Evolutionary conservation across 2,888 invertebrate genomes (phyloP).

Genomic region (Agrotis clavis): DNA sequence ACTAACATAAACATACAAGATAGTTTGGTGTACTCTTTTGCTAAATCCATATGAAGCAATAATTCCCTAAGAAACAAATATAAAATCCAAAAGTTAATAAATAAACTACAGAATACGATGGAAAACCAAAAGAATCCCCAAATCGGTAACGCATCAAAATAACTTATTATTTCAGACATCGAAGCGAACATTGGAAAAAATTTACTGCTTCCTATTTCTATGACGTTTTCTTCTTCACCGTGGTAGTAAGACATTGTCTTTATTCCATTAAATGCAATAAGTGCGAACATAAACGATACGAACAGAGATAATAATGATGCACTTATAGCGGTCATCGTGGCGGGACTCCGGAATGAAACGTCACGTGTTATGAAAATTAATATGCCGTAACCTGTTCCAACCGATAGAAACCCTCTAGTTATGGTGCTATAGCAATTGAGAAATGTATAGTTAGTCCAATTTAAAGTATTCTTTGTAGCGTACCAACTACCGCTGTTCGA

Average conservation of each 20-base stretch:
- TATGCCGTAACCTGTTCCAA: conserved; percentile 79
- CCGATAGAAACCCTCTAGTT: conserved; percentile 20
- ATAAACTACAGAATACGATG: conserved; percentile 75
- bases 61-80: conserved; percentile 77
- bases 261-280: conserved; percentile 81
- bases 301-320: conserved; percentile 75
- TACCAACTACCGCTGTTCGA: conserved; percentile 84
- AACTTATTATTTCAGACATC: conserved; percentile 81
- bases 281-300: conserved; percentile 72
- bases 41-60: conserved; percentile 64
- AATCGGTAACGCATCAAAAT: conserved; percentile 77
- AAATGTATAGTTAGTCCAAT: conserved; percentile 7
- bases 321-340: conserved; percentile 83
- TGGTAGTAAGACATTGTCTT: conserved; percentile 86
- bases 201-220: conserved; percentile 76
- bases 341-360: conserved; percentile 83
- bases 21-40: conserved; percentile 68
- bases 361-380: conserved; percentile 79
- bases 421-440: conserved; percentile 11
- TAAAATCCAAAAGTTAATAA: conserved; percentile 79
- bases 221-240: conserved; percentile 82
- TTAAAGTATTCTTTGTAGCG: conserved; percentile 45
- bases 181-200: conserved; percentile 80
- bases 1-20: conserved; percentile 69
- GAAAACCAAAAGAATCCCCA: conserved; percentile 85